Conservation (phyloP, 2,797 vertebrate species). For the Erethizon dorsatum region DNA sequence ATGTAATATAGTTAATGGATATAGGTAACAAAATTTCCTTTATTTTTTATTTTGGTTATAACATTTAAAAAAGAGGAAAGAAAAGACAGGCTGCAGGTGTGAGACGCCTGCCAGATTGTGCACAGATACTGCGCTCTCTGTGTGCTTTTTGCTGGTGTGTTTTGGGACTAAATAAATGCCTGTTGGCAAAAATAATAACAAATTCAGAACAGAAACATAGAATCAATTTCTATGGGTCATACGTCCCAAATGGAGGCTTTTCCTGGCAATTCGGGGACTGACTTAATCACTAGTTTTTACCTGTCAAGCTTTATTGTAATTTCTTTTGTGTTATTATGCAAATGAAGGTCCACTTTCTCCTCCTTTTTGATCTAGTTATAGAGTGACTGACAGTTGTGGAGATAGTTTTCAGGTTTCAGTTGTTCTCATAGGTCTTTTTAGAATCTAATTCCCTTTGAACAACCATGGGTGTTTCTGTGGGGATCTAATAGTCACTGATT, state of each 20-base stretch:
- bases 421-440: conserved; percentile 22
- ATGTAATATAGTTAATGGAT: background rate
- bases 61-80: background rate
- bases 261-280: conserved; percentile 8
- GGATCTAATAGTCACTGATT: conserved; percentile 43
- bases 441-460: conserved; percentile 34
- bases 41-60: background rate
- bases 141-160: conserved; percentile 36
- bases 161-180: conserved; percentile 20
- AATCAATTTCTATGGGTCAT: background rate
- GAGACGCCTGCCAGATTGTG: background rate
- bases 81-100: background rate
- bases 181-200: background rate
- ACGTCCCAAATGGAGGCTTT: background rate
- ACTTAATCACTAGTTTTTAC: background rate
- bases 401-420: conserved; percentile 11
- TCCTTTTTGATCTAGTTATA: conserved; percentile 13
- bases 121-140: background rate
- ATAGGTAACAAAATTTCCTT: background rate
- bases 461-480: conserved; percentile 4
- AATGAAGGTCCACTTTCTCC: background rate
- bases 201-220: background rate
- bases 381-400: conserved; percentile 47
- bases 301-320: conserved; percentile 37
- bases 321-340: conserved; percentile 17